A percentile compares a stretch with the other conserved stretches of the same genome.
Conservation (phyloP, 2,113 vertebrate species). For the Solea solea region DNA sequence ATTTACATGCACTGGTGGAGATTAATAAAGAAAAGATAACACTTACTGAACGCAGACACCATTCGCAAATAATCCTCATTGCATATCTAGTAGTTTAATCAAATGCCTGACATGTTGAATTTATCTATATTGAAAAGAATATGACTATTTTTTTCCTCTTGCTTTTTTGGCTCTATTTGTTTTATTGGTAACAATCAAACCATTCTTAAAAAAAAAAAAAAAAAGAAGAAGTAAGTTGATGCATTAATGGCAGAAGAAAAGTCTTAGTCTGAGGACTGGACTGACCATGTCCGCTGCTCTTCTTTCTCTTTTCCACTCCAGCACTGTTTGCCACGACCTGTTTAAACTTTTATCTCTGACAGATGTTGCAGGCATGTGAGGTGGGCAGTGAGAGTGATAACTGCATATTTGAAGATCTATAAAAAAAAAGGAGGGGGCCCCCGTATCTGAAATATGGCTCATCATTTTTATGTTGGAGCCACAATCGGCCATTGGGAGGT, state of each 20-base stretch:
- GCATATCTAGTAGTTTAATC: constrained; percentile 17
- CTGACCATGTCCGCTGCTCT: neutral
- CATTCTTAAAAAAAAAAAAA: neutral
- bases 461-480: constrained; percentile 74
- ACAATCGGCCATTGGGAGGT: constrained; percentile 69
- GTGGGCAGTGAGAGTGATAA: constrained; percentile 55
- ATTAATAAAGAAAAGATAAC: constrained; percentile 1
- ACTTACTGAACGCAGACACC: neutral
- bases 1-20: neutral
- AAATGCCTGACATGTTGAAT: constrained; percentile 17
- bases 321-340: constrained; percentile 38
- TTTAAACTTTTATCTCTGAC: constrained; percentile 69
- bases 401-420: constrained; percentile 67
- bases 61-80: constrained; percentile 8
- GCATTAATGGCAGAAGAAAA: neutral
- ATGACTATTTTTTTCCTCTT: constrained; percentile 2
- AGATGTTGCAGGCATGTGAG: constrained; percentile 61
- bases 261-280: constrained; percentile 16
- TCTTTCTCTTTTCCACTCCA: constrained; percentile 18
- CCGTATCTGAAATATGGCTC: constrained; percentile 70
- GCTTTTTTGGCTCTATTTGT: constrained; percentile 4
- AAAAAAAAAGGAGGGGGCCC: constrained; percentile 38
- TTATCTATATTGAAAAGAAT: constrained; percentile 12
- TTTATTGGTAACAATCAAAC: constrained; percentile 18
- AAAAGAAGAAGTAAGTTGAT: neutral